A percentile compares a stretch with the other conserved stretches of the same genome.
Conservation (phyloP, 2,888 invertebrate species). For the Ormyrus thymus region DNA sequence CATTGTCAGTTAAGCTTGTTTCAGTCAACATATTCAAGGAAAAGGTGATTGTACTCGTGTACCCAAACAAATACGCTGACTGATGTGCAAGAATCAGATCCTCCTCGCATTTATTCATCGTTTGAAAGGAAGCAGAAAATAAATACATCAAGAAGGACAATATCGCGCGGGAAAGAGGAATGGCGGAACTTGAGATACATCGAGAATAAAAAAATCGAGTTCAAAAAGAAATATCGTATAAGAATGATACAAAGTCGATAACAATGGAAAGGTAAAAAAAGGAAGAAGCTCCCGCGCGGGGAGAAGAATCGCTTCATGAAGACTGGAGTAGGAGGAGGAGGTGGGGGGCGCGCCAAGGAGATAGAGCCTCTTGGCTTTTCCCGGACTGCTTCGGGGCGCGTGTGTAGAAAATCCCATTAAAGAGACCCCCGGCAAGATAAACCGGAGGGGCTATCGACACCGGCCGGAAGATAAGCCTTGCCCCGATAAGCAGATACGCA, state of each 20-base stretch:
- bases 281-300: not conserved
- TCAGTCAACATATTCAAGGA: no score
- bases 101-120: no score
- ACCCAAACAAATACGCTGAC: no score
- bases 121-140: no score
- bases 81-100: no score
- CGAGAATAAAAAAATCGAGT: not conserved
- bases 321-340: no score
- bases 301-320: not conserved
- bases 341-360: no score
- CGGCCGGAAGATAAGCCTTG: conserved; percentile 33
- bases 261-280: not conserved
- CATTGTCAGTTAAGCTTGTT: no score
- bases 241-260: not conserved
- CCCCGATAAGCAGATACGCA: conserved; percentile 24
- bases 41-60: no score
- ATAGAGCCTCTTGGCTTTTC: not conserved
- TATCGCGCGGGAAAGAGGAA: no score
- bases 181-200: no score
- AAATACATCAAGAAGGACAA: no score
- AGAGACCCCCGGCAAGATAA: conserved; percentile 56
- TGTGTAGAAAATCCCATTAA: conserved; percentile 58
- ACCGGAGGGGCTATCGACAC: conserved; percentile 54
- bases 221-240: not conserved
- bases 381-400: not conserved